Evolutionary conservation across 2,113 vertebrate species (phyloP), one percentile per base, ranked within the genome.

Genomic region (Bungarus multicinctus): DNA sequence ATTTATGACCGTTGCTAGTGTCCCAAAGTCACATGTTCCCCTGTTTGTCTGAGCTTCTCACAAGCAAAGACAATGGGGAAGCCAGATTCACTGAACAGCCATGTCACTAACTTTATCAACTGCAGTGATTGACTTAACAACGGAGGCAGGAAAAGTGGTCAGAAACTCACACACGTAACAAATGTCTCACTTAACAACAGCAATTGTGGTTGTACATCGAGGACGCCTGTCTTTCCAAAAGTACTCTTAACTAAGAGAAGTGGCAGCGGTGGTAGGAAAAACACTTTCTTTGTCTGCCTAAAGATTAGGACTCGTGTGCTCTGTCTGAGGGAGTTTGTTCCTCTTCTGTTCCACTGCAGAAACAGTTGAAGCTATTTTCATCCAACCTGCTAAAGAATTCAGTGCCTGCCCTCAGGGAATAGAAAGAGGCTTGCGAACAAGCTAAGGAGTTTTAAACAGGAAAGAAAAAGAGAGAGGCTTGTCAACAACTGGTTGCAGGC

Each of bases 361-460:
- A 92, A 14, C 87, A 94, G 94, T n/a, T 89, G 52, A 74, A 94
- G 74, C 39, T 91, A 43, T 81, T 95, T 95, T 34, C 93, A 95
- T 93, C 92, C n/a, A 90, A 54, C 18, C 22, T 87, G 87, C 53
- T 53, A 86, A 74, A 64, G 85, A 87, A 88, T 88, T 92, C 45
- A 52, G 30, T 52, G 30, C 23, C 85, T 92, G 91, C 64, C 91
- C 52, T 89, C 10, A 30, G 52, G 87, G 45, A 55, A 50, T 47
- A 22, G 57, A 86, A 86, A 58, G 89, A 9, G 4, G 43, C 18
- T 90, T 86, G 27, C 16, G 54, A 89, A 90, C 88, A 85, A 50
- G 85, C 10, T 5, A 34, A 25, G 25, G 47, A 20, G 10, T 39
- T 93, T 95, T 95, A 88, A 92, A 23, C 1, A 81, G 52, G 45